These are phyloP conservation scores for Calliscelio sp. DNA, from an alignment of 2,888 invertebrate species.

Conservation along the genomic window DNA sequence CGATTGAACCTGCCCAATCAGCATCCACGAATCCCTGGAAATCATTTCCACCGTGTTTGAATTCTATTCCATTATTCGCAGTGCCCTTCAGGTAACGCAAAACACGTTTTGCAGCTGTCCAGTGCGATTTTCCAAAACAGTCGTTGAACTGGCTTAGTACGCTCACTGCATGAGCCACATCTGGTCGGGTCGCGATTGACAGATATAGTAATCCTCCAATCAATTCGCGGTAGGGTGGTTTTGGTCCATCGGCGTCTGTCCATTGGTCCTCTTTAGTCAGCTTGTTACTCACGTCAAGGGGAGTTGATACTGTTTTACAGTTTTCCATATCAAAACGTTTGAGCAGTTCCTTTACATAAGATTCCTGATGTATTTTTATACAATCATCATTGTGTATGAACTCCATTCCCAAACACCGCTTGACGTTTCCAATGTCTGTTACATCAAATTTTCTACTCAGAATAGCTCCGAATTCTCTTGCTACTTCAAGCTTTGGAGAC, in stretches of 20 bases:
- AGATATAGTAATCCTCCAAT: background rate
- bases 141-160: background rate
- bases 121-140: background rate
- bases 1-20: background rate
- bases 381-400: background rate
- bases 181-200: background rate
- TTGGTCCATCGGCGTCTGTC: background rate
- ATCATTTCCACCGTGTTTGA: background rate
- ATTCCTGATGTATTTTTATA: conserved; percentile 1
- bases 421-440: background rate
- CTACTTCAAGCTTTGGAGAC: background rate
- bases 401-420: background rate
- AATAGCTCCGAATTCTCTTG: too few relatives aligned
- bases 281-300: background rate
- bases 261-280: background rate
- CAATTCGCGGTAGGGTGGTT: background rate
- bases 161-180: background rate
- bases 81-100: background rate
- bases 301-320: background rate
- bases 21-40: background rate
- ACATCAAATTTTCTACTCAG: background rate
- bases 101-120: background rate
- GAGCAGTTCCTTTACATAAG: background rate
- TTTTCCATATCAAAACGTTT: background rate
- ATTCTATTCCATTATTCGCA: background rate